Evolutionary conservation across 2,888 invertebrate species (phyloP), one percentile per base, ranked within the genome.

Genomic region (Pedicia rivosa): DNA sequence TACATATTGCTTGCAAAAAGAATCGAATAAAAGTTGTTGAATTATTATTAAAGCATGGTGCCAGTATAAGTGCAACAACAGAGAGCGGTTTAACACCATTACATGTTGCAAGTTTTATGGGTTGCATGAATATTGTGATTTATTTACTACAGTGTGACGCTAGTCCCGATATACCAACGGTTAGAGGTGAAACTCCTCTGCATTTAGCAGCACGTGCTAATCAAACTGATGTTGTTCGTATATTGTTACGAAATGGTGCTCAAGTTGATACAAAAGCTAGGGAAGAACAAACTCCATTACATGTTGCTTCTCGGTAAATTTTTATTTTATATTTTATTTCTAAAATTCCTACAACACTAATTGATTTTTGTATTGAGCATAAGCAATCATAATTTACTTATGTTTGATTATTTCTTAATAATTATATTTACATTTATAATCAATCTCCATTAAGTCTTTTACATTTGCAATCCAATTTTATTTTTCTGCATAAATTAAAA

Each of bases 71-170:
- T 34, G 72, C 77, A 5, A 78, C 77, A 1, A 78, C 78, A 0
- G 78, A 78, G 47, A 76, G 76, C 17, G 97, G 97, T 1, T 66
- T 98, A 47, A 95, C 95, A 3, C 94, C 95, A 0, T 70, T 98
- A 17, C 97, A 98, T 65, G 97, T 97, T 42, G 94, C 95, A 6
- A 82, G 92, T 48, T 97, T 98, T 68, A 97, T 98, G 95, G 97
- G 97, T 41, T 94, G 94, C 62, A 91, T 95, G 88, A 94, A 95
- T 66, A 95, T 98, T 54, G 95, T 95, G 44, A 82, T 97, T 52
- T 92, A 86, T 63, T 68, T 98, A 55, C 71, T 97, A 43, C 87
- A 90, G 63, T 81, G 92, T 50, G 90, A 91, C 44, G 94, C 94
- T 14, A 81, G 79, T 53, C 86, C 91, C 2, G 94, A 97, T 65